Percentiles rank a stretch among this genome's conserved stretches.
phyloP scores from a whole-genome alignment of 2,888 invertebrate genomes.

The Apeira syringaria region DNA sequence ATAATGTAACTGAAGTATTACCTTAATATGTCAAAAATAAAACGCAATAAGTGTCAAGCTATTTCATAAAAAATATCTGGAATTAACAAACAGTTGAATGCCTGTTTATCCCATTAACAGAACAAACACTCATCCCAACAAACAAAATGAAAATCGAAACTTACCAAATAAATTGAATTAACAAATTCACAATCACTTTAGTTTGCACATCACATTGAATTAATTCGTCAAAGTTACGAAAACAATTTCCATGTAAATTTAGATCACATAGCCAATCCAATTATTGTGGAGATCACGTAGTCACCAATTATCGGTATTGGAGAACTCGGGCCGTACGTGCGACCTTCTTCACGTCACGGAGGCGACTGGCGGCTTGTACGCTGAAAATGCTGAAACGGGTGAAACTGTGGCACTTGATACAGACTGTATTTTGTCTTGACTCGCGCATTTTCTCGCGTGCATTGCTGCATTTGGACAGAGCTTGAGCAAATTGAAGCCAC shows the following conservation, averaged over 20 bases:
- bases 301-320: conserved; percentile 9
- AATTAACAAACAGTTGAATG: no score
- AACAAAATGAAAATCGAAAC: conserved; percentile 9
- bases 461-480: conserved; percentile 16
- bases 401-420: conserved; percentile 7
- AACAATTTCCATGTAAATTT: conserved; percentile 30
- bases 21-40: no score
- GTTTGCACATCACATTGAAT: conserved; percentile 20
- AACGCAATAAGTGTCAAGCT: no score
- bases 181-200: conserved; percentile 26
- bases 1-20: no score
- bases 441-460: conserved; percentile 14
- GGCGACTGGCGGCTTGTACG: conserved; percentile 22
- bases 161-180: conserved; percentile 20
- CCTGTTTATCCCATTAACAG: not conserved
- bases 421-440: conserved; percentile 17
- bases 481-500: no score
- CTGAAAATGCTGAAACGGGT: conserved; percentile 16
- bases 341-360: conserved; percentile 11
- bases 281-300: conserved; percentile 26
- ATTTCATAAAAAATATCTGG: no score
- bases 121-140: not conserved
- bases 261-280: conserved; percentile 30
- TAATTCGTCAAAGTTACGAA: conserved; percentile 26
- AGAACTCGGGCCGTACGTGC: conserved; percentile 19